Evolutionary conservation across 2,797 vertebrate genomes (phyloP), one percentile per base, ranked within the genome.

Genomic region (Erethizon dorsatum): DNA sequence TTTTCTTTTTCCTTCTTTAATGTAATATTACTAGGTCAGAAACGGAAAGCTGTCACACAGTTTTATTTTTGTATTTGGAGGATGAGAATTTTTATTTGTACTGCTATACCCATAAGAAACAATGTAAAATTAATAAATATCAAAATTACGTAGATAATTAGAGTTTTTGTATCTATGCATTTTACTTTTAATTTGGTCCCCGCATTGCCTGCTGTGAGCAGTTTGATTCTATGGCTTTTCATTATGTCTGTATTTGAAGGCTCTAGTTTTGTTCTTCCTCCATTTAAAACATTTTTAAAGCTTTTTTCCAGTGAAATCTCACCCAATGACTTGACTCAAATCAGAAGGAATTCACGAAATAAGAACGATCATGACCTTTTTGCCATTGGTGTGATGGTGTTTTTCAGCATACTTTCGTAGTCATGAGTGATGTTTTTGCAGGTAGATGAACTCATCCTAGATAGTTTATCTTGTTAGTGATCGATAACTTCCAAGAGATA

Each of bases 281-380:
- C 78, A 90, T 97, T 98, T 98, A 95, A 98, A 98, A 98, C 96
- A 98, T 98, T 99, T 97, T 97, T 97, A 33, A 98, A 97, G 97
- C 88, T 45, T 5, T 98, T 98, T 98, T 98, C 97, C 98, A 98
- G 96, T 50, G 98, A 98, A 98, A 98, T 98, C 97, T 96, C 97
- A 98, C 97, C 97, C 92, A 97, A 90, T 97, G 87, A 97, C 79
- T 97, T 99, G 99, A 99, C 98, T 99, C 98, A 99, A 97, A 95
- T 98, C 96, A 98, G 98, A 99, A 98, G 98, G 98, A 98, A 98
- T 99, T 99, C 98, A 98, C 99, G 98, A 99, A 98, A 98, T 98
- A 98, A 98, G 98, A 98, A 98, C 98, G 99, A 98, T 98, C 98
- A 98, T 93, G 95, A 97, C 98, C 80, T 98, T 98, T 98, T 98